Evolutionary conservation across 2,888 invertebrate genomes (phyloP), one percentile per base, ranked within the genome.

Genomic region (Eulithis testata): DNA sequence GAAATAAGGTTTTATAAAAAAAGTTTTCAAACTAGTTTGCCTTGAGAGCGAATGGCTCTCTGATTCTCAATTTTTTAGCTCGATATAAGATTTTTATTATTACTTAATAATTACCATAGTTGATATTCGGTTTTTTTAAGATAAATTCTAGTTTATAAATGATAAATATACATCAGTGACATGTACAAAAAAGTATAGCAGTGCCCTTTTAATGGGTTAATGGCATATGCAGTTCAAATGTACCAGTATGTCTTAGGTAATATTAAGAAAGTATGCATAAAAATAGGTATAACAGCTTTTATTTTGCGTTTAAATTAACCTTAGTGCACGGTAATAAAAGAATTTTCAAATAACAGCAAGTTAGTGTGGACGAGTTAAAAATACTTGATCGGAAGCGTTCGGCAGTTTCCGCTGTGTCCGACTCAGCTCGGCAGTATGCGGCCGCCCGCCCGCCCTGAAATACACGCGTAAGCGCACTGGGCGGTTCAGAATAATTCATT

Each of bases 321-420:
- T 49, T 70, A 60, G 47, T n/a, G 5, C 67, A 45, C 52, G 37
- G 67, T 5, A 14, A 9, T 69, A 65, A 54, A 64, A 67, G 36
- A 45, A 70, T 74, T 75, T 78, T 67, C 14, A 12, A 54, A 58
- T 45, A 63, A 14, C 60, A 73, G 77, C 80, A 70, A 70, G 70
- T 65, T 58, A 60, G 82, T 81, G 78, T 78, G 70, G 70, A 77
- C 83, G 87, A 84, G 88, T 88, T 92, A 92, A 89, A 91, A 91
- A 91, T 91, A 91, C 83, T 74, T 72, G 61, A 79, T 90, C 89
- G 89, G 87, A 80, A 79, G 72, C 70, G 68, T 80, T 91, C 92
- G 91, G 79, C 44, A 54, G 75, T 81, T 79, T 82, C 84, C 90
- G 90, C 71, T 73, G 75, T 52, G 65, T 36, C 79, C 78, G 78